Evolutionary conservation across 2,888 invertebrate species (phyloP).

Genomic region (Mechanitis messenoides): DNA sequence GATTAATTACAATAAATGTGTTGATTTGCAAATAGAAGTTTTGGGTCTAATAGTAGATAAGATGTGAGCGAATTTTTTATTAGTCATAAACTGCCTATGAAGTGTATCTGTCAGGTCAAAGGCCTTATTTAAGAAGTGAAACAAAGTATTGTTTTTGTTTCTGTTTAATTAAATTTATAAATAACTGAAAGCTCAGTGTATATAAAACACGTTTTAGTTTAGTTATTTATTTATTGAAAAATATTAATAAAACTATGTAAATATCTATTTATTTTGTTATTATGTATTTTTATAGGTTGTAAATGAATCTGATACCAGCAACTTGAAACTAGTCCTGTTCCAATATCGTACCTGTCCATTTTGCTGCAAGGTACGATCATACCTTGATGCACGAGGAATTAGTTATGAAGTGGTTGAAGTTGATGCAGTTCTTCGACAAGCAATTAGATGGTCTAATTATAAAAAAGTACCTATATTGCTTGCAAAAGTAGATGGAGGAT

Average conservation of each 20-base stretch:
- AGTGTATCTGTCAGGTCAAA: no score
- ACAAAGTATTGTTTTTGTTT: no score
- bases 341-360: conserved; percentile 99
- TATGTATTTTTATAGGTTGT: conserved; percentile 70
- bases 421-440: conserved; percentile 93
- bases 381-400: conserved; percentile 93
- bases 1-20: no score
- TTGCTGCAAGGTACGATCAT: conserved; percentile 95
- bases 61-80: no score
- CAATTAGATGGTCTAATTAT: conserved; percentile 94
- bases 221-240: no score
- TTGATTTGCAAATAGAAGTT: no score
- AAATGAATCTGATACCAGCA: conserved; percentile 79
- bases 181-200: no score
- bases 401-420: conserved; percentile 98
- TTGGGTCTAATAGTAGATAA: no score
- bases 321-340: conserved; percentile 89
- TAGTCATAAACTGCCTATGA: no score
- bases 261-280: background rate
- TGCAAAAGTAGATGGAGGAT: conserved; percentile 83
- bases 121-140: no score
- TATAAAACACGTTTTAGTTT: no score
- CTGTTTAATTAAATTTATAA: no score
- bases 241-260: background rate
- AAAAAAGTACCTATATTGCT: conserved; percentile 96